Conservation (phyloP, 2,888 invertebrate species). For the Chelonus formosanus region DNA sequence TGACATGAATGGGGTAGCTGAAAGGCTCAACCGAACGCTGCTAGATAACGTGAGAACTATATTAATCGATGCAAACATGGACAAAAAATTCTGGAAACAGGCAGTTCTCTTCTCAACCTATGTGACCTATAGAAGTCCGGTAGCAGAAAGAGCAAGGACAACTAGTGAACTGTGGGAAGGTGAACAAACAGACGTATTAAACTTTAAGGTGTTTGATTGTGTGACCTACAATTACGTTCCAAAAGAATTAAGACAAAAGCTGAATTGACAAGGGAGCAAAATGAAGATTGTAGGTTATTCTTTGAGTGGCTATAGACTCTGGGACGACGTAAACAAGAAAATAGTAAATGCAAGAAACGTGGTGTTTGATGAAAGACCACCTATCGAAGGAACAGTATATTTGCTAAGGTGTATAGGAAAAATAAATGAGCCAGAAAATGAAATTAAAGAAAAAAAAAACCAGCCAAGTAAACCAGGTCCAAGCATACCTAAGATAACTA, state of each 20-base stretch:
- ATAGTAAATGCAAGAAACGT: no score
- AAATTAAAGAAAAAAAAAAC: no score
- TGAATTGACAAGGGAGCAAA: conserved; percentile 36
- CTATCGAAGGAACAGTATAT: no score
- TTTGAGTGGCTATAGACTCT: no score
- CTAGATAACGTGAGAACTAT: conserved; percentile 44
- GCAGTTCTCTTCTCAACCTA: conserved; percentile 41
- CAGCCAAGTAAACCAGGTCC: no score
- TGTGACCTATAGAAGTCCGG: conserved; percentile 39
- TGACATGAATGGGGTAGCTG: conserved; percentile 44
- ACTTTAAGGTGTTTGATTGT: conserved; percentile 42
- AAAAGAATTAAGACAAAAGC: conserved; percentile 34
- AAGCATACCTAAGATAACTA: no score
- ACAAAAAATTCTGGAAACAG: conserved; percentile 45
- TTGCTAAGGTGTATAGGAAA: no score
- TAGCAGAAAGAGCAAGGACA: conserved; percentile 32
- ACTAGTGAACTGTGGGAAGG: conserved; percentile 40
- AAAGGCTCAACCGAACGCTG: conserved; percentile 43
- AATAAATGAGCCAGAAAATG: no score
- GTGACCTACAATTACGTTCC: conserved; percentile 38
- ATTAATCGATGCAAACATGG: conserved; percentile 39
- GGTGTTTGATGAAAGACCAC: no score
- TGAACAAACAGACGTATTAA: conserved; percentile 35
- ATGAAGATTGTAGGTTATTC: no score
- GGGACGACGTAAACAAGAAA: no score